Percentiles rank a stretch among this genome's conserved stretches.
Conservation (phyloP, 2,888 invertebrate genomes). For the Caenorhabditis imperialis region DNA sequence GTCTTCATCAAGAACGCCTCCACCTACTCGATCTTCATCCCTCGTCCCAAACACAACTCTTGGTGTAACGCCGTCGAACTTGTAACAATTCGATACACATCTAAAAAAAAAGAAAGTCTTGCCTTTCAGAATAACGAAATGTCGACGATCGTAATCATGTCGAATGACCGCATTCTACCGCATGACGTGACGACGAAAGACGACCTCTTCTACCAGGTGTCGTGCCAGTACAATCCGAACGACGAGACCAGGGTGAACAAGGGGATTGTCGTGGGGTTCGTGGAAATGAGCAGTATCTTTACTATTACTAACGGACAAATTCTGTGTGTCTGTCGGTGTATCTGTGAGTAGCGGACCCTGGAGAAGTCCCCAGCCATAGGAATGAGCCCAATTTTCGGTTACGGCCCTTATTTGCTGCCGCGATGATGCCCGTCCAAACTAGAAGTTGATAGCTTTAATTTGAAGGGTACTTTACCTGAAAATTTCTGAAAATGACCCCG, state of each 20-base stretch:
- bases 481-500: no score
- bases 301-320: no score
- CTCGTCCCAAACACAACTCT: conserved; percentile 70
- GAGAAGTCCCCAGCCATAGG: no score
- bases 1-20: conserved; percentile 62
- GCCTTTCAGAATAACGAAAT: conserved; percentile 67
- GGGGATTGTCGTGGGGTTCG: conserved; percentile 75
- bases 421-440: no score
- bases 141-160: conserved; percentile 73
- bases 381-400: no score
- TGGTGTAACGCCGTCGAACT: conserved; percentile 75
- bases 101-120: background rate
- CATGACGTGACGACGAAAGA: conserved; percentile 77
- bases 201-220: conserved; percentile 67
- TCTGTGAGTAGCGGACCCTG: no score
- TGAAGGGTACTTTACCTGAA: no score
- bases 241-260: conserved; percentile 57
- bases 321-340: no score
- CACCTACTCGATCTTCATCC: conserved; percentile 72
- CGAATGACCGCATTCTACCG: conserved; percentile 75
- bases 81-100: conserved; percentile 45
- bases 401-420: no score
- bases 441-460: no score
- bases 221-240: conserved; percentile 54
- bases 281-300: no score